Percentiles rank a stretch among this genome's conserved stretches.
Conservation (phyloP, 2,113 vertebrate genomes). For the Synchiropus splendidus region DNA sequence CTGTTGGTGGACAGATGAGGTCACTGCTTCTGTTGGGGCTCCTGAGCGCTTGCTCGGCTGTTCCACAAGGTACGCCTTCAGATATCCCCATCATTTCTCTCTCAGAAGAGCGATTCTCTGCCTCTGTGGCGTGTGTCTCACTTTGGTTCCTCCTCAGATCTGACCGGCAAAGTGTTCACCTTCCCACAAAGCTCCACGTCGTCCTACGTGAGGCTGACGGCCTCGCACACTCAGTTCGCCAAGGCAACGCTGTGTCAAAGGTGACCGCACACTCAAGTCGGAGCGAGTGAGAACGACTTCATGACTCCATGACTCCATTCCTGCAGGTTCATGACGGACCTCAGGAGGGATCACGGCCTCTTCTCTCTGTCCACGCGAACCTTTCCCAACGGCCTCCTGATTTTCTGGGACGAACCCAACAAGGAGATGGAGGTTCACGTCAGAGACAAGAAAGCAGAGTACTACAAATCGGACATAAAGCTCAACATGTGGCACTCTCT, state of each 20-base stretch:
- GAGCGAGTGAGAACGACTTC: not conserved
- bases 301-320: not conserved
- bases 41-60: constrained; percentile 23
- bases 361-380: constrained; percentile 40
- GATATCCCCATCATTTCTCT: not conserved
- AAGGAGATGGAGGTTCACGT: constrained; percentile 13
- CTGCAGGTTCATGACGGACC: constrained; percentile 48
- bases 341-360: constrained; percentile 27
- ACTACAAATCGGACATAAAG: constrained; percentile 26
- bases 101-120: not conserved
- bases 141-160: constrained; percentile 47
- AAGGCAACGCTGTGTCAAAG: constrained; percentile 47
- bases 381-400: constrained; percentile 15
- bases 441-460: not conserved
- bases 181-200: constrained; percentile 33
- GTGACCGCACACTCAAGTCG: constrained; percentile 14
- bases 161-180: constrained; percentile 52
- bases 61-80: no score
- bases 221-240: not conserved
- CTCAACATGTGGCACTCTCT: constrained; percentile 44
- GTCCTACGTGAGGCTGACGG: constrained; percentile 23
- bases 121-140: no score
- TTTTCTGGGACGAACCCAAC: constrained; percentile 22
- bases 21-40: constrained; percentile 16
- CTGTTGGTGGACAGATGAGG: constrained; percentile 23